Conservation (phyloP, 1,140 invertebrate species). For the Eubasilissa regina region DNA sequence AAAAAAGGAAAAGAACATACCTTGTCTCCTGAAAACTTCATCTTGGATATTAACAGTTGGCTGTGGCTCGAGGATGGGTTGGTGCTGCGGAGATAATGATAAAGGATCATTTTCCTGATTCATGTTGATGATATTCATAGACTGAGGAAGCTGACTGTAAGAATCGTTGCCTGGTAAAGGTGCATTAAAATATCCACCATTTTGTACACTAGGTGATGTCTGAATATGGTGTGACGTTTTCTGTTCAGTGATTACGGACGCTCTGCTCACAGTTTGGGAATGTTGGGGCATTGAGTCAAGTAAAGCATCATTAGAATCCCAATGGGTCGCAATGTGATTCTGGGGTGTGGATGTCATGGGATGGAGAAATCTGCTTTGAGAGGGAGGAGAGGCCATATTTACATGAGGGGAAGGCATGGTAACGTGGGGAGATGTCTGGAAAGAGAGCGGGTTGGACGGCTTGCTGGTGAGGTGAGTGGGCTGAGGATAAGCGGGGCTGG, state of each 20-base stretch:
- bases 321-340: slow-evolving; percentile 72
- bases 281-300: slow-evolving; percentile 63
- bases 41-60: slow-evolving; percentile 61
- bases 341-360: slow-evolving; percentile 73
- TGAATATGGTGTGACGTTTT: slow-evolving; percentile 62
- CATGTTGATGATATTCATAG: slow-evolving; percentile 55
- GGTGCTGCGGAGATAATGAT: slow-evolving; percentile 70
- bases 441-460: slow-evolving; percentile 57
- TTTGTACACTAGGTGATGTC: slow-evolving; percentile 70
- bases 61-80: slow-evolving; percentile 72
- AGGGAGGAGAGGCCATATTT: slow-evolving; percentile 70
- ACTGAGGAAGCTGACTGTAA: slow-evolving; percentile 20
- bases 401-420: slow-evolving; percentile 67
- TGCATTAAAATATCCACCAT: slow-evolving; percentile 68
- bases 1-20: slow-evolving; percentile 36
- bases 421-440: slow-evolving; percentile 61
- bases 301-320: slow-evolving; percentile 71
- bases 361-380: slow-evolving; percentile 67
- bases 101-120: slow-evolving; percentile 73
- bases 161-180: slow-evolving; percentile 14
- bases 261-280: slow-evolving; percentile 65
- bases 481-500: slow-evolving; percentile 56
- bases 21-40: slow-evolving; percentile 48
- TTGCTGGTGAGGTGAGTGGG: slow-evolving; percentile 64
- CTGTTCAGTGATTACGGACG: slow-evolving; percentile 73